Percentiles rank a stretch among this genome's conserved stretches.
These are phyloP conservation scores for Pseudomyrmex sp. DNA, from an alignment of 1,140 invertebrate species.

Conservation along the genomic window DNA sequence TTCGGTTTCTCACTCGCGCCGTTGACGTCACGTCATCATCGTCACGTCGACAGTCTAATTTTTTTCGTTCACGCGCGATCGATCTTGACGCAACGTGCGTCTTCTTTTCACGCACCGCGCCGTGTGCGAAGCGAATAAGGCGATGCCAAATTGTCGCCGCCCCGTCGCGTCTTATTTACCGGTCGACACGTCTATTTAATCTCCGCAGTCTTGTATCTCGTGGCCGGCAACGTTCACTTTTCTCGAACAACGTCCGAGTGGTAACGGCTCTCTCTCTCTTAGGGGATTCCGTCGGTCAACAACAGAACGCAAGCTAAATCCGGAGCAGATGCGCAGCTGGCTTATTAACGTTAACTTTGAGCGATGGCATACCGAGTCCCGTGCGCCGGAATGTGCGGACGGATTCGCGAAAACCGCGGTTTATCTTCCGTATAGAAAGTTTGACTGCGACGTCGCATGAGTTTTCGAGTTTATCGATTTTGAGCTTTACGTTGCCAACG, in stretches of 20 bases:
- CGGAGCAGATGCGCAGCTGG: conserved; percentile 6
- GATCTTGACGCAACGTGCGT: conserved; percentile 23
- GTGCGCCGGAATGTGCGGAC: not conserved
- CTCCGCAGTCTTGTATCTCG: conserved; percentile 36
- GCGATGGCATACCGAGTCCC: conserved; percentile 12
- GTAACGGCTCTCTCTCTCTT: conserved; percentile 38
- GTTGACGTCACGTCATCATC: conserved; percentile 56
- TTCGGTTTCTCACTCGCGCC: conserved; percentile 32
- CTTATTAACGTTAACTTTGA: conserved; percentile 50
- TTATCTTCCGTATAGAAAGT: conserved; percentile 18
- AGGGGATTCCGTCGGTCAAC: not conserved
- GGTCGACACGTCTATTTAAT: conserved; percentile 47
- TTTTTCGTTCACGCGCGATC: conserved; percentile 48
- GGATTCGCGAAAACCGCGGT: not conserved
- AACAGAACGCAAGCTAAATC: conserved; percentile 19
- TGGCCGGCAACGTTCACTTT: conserved; percentile 17
- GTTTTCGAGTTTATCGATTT: conserved; percentile 4
- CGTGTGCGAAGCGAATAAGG: not conserved
- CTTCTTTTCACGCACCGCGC: not conserved
- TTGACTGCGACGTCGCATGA: not conserved
- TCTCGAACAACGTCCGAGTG: conserved; percentile 39
- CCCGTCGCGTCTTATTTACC: conserved; percentile 27
- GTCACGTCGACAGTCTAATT: conserved; percentile 65
- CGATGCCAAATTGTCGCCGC: conserved; percentile 18
- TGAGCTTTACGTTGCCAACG: not conserved